A percentile compares a stretch with the other conserved stretches of the same genome.
Evolutionary conservation across 2,113 vertebrate genomes (phyloP).

Genomic region (Silurus meridionalis): DNA sequence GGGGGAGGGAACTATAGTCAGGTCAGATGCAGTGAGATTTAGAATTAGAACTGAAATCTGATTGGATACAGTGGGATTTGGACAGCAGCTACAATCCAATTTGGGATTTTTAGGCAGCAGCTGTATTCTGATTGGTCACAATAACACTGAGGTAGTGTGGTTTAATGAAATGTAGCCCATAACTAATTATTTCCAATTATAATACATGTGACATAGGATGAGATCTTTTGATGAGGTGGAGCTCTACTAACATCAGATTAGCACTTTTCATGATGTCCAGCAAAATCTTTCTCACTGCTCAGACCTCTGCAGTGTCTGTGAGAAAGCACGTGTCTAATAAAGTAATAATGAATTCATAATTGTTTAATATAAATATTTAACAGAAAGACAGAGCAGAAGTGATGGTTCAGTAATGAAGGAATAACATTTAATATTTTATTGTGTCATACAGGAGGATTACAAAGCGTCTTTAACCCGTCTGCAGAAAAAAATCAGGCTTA

Average conservation of each 20-base stretch:
- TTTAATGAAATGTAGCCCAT: background rate
- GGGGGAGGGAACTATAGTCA: background rate
- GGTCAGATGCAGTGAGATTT: background rate
- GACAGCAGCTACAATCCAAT: background rate
- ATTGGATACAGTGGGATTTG: background rate
- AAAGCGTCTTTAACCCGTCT: background rate
- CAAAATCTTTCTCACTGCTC: background rate
- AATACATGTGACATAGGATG: background rate
- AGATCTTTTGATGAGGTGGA: background rate
- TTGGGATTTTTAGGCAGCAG: background rate
- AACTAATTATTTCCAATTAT: background rate
- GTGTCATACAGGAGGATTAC: background rate
- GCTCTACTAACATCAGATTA: background rate
- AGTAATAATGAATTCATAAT: background rate
- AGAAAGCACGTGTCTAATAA: background rate
- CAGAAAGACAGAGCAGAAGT: background rate
- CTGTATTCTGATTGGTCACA: background rate
- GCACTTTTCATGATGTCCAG: background rate
- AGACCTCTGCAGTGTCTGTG: background rate
- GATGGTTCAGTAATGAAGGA: slow-evolving; percentile 22
- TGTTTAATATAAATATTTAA: slow-evolving; percentile 2
- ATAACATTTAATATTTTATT: slow-evolving; percentile 21
- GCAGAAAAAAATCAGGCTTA: background rate
- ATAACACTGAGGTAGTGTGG: background rate
- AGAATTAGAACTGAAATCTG: background rate